Evolutionary conservation across 2,113 vertebrate species (phyloP).

Genomic region (Eidolon helvum): DNA sequence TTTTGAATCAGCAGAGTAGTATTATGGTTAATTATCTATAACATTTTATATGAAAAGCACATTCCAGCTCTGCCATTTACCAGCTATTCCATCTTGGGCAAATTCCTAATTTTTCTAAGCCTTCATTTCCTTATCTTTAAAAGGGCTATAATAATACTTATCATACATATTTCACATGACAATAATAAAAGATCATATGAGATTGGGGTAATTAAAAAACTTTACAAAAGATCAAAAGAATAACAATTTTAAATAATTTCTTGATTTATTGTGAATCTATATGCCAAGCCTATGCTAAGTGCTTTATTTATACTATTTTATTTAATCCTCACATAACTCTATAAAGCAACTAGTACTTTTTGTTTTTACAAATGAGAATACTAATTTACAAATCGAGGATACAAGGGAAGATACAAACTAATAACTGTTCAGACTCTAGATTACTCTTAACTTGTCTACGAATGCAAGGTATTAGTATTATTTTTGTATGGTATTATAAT

Average conservation of each 20-base stretch:
- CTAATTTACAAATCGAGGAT: not conserved
- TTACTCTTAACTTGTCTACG: not conserved
- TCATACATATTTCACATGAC: not conserved
- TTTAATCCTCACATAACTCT: not conserved
- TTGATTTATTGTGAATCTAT: not conserved
- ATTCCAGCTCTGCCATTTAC: not conserved
- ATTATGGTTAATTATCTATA: not conserved
- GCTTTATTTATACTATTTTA: not conserved
- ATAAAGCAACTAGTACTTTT: not conserved
- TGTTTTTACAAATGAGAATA: constrained; percentile 1
- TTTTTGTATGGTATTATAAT: not conserved
- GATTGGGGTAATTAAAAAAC: not conserved
- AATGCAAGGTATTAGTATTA: not conserved
- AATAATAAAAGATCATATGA: not conserved
- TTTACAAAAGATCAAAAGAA: not conserved
- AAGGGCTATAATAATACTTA: not conserved
- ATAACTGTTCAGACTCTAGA: not conserved
- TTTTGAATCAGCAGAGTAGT: not conserved
- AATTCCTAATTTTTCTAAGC: not conserved
- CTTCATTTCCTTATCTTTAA: constrained; percentile 9
- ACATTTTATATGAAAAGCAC: not conserved
- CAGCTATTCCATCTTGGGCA: not conserved
- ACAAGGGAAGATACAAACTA: not conserved
- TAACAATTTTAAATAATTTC: not conserved
- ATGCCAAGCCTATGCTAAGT: not conserved